phyloP scores from a whole-genome alignment of 2,888 invertebrate species.

The Oligia latruncula region DNA sequence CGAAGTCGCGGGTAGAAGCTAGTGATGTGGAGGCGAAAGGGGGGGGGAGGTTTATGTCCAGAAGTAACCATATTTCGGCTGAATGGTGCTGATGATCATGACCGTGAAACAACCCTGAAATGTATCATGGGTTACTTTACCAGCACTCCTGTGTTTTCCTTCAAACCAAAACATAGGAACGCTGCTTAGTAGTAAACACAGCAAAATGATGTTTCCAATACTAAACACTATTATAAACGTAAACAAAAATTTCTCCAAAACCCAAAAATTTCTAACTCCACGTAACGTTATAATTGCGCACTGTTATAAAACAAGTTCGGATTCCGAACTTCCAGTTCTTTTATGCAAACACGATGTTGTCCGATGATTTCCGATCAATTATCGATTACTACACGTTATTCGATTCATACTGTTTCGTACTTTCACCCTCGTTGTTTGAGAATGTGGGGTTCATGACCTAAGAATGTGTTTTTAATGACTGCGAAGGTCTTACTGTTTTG shows the following conservation, averaged over 20 bases:
- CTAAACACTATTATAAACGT: background rate
- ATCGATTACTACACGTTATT: conserved; percentile 46
- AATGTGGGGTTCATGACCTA: conserved; percentile 27
- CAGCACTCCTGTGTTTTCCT: background rate
- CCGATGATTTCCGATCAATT: conserved; percentile 46
- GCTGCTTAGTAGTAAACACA: background rate
- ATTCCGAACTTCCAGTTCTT: conserved; percentile 37
- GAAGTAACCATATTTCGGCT: too few relatives aligned
- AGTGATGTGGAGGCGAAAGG: background rate
- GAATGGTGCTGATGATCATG: background rate
- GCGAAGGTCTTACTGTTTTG: background rate
- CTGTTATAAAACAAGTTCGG: conserved; percentile 44
- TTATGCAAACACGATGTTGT: background rate
- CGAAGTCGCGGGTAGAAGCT: too few relatives aligned
- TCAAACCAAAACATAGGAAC: background rate
- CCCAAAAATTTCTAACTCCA: conserved; percentile 40
- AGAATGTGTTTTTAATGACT: background rate
- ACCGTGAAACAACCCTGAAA: background rate
- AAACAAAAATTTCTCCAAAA: conserved; percentile 45
- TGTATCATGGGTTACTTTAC: too few relatives aligned
- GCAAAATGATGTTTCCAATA: background rate
- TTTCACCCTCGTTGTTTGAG: conserved; percentile 44
- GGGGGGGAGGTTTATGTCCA: too few relatives aligned
- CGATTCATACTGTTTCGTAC: conserved; percentile 9
- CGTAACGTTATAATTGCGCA: conserved; percentile 50